phyloP scores from a whole-genome alignment of 2,888 invertebrate species.

The Dryadula phaetusa region DNA sequence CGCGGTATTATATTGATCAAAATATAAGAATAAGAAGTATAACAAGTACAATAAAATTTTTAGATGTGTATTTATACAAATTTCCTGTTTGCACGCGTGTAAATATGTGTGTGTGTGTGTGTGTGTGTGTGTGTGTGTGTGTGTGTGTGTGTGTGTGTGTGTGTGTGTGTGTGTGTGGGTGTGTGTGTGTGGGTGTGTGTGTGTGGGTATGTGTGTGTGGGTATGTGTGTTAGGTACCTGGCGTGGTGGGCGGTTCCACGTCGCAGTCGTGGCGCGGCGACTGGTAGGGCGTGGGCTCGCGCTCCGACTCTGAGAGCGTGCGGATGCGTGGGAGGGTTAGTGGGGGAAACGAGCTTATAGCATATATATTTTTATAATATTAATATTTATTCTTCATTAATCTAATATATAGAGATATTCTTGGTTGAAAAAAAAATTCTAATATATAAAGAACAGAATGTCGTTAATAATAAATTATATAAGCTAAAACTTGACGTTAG shows the following conservation, averaged over 20 bases:
- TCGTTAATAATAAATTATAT: no score
- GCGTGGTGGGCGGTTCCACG: constrained; percentile 70
- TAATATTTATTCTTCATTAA: not conserved
- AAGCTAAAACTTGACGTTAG: no score
- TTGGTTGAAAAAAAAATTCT: no score
- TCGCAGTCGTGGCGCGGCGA: constrained; percentile 64
- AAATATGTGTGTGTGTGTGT: no score
- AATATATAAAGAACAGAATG: no score
- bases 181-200: no score
- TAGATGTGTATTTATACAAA: no score
- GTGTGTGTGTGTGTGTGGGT: not conserved
- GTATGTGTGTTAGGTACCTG: constrained; percentile 64
- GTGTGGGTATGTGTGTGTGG: constrained; percentile 8
- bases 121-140: not conserved
- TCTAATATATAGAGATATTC: not conserved
- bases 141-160: not conserved
- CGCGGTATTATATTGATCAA: no score
- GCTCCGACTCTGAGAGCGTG: constrained; percentile 59
- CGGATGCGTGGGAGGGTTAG: constrained; percentile 7
- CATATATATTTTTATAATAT: not conserved
- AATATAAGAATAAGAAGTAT: no score
- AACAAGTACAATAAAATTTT: no score
- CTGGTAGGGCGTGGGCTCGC: constrained; percentile 54
- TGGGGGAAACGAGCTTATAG: not conserved
- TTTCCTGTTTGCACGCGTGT: no score